These are phyloP conservation scores for Slavum lentiscoides DNA, from an alignment of 2,888 invertebrate genomes.

Conservation along the genomic window DNA sequence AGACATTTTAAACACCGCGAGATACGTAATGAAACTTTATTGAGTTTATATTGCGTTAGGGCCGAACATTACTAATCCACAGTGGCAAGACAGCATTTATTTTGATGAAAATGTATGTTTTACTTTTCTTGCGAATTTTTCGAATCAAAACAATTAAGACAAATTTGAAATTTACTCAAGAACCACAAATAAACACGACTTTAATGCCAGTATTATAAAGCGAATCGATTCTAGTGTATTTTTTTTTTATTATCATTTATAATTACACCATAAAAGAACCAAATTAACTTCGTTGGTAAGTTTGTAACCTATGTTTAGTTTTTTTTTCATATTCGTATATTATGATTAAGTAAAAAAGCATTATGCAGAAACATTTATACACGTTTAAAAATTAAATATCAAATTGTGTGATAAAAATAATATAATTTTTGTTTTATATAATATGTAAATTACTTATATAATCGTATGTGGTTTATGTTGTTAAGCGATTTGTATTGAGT, in stretches of 20 bases:
- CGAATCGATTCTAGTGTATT: background rate
- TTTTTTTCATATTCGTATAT: no score
- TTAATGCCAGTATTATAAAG: no score
- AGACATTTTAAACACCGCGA: conserved; percentile 15
- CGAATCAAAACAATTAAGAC: conserved; percentile 4
- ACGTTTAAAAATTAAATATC: background rate
- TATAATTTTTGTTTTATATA: background rate
- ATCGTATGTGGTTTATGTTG: background rate
- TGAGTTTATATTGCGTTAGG: conserved; percentile 13
- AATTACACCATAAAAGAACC: background rate
- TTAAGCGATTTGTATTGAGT: background rate
- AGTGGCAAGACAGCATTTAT: background rate
- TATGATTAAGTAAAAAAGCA: no score
- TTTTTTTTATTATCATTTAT: no score
- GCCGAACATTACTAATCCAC: conserved; percentile 7
- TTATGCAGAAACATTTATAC: background rate
- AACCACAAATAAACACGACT: background rate
- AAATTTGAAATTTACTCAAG: background rate
- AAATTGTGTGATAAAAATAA: background rate
- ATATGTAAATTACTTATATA: no score
- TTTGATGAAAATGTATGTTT: background rate
- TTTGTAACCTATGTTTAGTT: no score
- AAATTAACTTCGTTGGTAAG: background rate
- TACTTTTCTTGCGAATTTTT: background rate
- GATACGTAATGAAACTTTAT: conserved; percentile 31